Percentiles rank a stretch among this genome's conserved stretches.
Evolutionary conservation across 2,888 invertebrate genomes (phyloP).

Genomic region (Sabatieria punctata): DNA sequence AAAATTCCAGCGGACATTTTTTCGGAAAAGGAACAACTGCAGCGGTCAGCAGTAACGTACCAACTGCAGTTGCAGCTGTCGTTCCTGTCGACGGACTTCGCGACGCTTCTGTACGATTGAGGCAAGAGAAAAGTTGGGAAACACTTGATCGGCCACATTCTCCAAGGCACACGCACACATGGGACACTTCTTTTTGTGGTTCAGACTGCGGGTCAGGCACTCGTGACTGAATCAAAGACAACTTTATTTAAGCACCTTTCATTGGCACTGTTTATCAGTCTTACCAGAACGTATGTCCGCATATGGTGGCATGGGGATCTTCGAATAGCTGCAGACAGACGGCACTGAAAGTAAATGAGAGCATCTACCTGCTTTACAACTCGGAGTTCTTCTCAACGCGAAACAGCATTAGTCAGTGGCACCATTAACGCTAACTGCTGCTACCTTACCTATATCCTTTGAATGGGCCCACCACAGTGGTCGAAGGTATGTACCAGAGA

Average conservation of each 20-base stretch:
- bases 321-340: conserved; percentile 73
- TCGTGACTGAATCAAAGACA: conserved; percentile 39
- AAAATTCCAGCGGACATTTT: no score
- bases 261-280: no score
- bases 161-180: neutral
- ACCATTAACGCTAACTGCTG: no score
- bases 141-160: neutral
- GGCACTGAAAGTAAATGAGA: conserved; percentile 44
- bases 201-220: conserved; percentile 52
- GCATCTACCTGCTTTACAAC: no score
- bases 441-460: no score
- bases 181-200: neutral
- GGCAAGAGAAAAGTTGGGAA: neutral
- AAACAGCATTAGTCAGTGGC: no score
- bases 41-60: neutral
- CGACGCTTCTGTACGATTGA: neutral
- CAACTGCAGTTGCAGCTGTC: no score
- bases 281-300: conserved; percentile 75
- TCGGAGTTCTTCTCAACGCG: no score
- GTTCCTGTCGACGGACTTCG: neutral
- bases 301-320: conserved; percentile 73
- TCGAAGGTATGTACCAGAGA: no score
- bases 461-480: no score
- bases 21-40: neutral
- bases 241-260: no score